Base-by-base conservation (phyloP, 2,113 vertebrate genomes). In the Anolis sagrei region DNA sequence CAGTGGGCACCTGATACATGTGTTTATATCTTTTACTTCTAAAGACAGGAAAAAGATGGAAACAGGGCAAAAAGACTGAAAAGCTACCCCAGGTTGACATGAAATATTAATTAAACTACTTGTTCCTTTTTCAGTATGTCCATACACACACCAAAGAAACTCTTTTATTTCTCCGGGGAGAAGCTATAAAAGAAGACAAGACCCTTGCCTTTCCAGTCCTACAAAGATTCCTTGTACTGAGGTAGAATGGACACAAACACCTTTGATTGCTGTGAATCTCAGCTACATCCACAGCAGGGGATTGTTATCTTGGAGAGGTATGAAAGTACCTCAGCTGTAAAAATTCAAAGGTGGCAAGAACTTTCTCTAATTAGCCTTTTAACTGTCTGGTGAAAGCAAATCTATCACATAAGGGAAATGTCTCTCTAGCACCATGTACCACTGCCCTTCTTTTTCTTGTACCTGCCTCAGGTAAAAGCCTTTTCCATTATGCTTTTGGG, bases 361-460 rank as follows among this genome's bases (percentile, higher is more conserved):
- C 92, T 92, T 82, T 81, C 85, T 95, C 14, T 95, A 94, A 95
- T 94, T 95, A 95, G 90, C 93, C 86, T 91, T 44, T 85, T 93
- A 92, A 92, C 85, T 91, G 66, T 91, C 89, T 94, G 61, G 25
- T n/a, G 88, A 95, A 93, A 89, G 49, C 79, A 94, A 32, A 69
- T 89, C 18, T 89, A 94, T 94, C 90, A 92, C 78, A 86, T 36
- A 90, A 90, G 84, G 88, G 94, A 91, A 92, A 92, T 34, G 78
- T 89, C 87, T 90, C 76, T 85, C 78, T 85, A 92, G 86, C 88
- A 89, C 89, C 39, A 18, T 27, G 29, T 3, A 29, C 23, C 61
- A 14, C 78, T 29, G 25, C 29, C 36, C 78, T 10, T 7, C 7
- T 62, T 14, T n/a, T 79, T 27, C 77, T 62, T 48, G 88, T 94